Conservation (phyloP, 2,113 vertebrate species). For the Gobio gobio region DNA sequence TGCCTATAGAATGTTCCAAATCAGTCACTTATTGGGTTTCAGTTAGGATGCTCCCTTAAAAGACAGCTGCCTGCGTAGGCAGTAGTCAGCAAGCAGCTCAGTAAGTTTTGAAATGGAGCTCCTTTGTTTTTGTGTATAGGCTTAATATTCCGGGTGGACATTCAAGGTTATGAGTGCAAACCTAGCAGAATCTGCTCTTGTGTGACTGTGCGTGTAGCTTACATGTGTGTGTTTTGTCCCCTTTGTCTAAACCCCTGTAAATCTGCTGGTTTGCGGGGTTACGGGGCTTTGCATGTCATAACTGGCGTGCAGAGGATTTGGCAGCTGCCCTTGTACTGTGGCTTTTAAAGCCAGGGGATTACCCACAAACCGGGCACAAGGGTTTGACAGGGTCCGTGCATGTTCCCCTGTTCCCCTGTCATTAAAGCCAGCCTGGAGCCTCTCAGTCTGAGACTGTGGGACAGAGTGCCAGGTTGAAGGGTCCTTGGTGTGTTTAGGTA, state of each 20-base stretch:
- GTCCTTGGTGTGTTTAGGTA: constrained; percentile 50
- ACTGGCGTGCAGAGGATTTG: constrained; percentile 69
- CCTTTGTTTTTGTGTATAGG: not conserved
- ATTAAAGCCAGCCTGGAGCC: constrained; percentile 71
- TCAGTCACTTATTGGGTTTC: not conserved
- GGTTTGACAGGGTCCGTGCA: constrained; percentile 72
- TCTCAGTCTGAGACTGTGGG: constrained; percentile 69
- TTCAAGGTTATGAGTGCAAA: not conserved
- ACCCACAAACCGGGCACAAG: constrained; percentile 72
- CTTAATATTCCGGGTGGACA: not conserved
- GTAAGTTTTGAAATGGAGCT: constrained; percentile 3
- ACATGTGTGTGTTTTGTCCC: constrained; percentile 45
- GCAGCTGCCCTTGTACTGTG: constrained; percentile 66
- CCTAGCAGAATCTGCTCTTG: not conserved
- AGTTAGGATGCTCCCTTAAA: not conserved
- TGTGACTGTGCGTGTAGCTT: constrained; percentile 12
- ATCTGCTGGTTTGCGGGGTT: constrained; percentile 44
- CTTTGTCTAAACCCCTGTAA: constrained; percentile 53
- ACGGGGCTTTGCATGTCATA: constrained; percentile 66
- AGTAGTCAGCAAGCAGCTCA: not conserved
- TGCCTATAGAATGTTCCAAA: not conserved
- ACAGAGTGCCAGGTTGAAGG: constrained; percentile 60
- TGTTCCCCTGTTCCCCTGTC: constrained; percentile 62
- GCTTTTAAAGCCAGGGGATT: constrained; percentile 73
- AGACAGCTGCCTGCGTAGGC: not conserved